phyloP scores from a whole-genome alignment of 1,140 invertebrate genomes.

The Drosophila navojoa region DNA sequence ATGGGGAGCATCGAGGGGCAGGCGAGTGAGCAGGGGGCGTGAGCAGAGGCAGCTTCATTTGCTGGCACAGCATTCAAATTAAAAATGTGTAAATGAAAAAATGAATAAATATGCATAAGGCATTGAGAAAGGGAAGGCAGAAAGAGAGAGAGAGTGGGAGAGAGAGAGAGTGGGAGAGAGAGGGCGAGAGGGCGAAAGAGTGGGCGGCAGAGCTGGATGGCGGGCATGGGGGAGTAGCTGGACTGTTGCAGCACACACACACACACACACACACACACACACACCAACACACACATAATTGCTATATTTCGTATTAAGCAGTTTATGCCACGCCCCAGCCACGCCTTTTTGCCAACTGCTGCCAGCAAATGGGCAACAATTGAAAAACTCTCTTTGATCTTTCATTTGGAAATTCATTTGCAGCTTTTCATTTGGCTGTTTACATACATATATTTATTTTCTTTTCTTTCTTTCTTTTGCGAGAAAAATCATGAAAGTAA shows the following conservation, averaged over 20 bases:
- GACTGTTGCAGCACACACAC: conserved; percentile 29
- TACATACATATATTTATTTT: conserved; percentile 16
- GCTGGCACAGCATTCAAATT: conserved; percentile 66
- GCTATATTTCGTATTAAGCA: conserved; percentile 78
- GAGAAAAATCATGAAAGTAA: too few relatives aligned
- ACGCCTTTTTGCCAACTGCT: conserved; percentile 38
- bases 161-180: not conserved
- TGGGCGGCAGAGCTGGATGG: not conserved
- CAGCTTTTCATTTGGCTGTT: conserved; percentile 12
- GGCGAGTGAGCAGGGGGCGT: too few relatives aligned
- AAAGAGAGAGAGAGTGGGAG: not conserved
- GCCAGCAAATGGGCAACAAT: conserved; percentile 77
- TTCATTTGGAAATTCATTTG: conserved; percentile 76
- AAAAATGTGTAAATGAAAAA: conserved; percentile 79
- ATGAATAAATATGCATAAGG: conserved; percentile 73
- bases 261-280: conserved; percentile 30
- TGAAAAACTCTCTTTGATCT: conserved; percentile 76
- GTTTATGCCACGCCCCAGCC: conserved; percentile 38
- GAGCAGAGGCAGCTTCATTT: conserved; percentile 23
- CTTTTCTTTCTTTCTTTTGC: too few relatives aligned
- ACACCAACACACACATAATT: conserved; percentile 54
- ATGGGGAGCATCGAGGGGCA: too few relatives aligned
- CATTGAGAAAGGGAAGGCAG: not conserved
- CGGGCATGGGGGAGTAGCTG: not conserved
- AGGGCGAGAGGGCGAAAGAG: not conserved